Percentiles rank a stretch among this genome's conserved stretches.
These are phyloP conservation scores for Cephus spinipes DNA, from an alignment of 2,888 invertebrate genomes.

Conservation along the genomic window DNA sequence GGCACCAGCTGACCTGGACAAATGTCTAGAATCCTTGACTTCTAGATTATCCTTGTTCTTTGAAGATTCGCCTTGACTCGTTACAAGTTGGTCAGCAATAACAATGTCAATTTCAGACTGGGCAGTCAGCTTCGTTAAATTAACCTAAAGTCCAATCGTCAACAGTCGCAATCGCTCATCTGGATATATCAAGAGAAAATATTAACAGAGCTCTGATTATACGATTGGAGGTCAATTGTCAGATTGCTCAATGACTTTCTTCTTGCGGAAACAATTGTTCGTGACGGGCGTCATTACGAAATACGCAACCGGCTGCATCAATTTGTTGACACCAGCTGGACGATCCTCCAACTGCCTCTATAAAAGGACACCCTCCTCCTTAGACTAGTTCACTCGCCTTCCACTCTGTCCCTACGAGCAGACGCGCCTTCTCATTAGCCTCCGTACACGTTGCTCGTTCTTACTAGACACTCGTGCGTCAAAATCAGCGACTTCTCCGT, in stretches of 20 bases:
- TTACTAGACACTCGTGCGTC: background rate
- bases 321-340: background rate
- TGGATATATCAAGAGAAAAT: background rate
- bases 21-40: background rate
- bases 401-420: background rate
- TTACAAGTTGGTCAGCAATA: background rate
- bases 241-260: background rate
- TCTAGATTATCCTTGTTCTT: background rate
- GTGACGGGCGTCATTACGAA: background rate
- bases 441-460: background rate
- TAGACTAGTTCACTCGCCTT: background rate
- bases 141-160: background rate
- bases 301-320: background rate
- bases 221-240: background rate
- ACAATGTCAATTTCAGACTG: background rate
- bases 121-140: background rate
- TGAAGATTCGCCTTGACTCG: background rate
- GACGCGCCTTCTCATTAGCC: background rate
- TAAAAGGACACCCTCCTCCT: background rate
- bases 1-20: background rate
- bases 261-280: background rate
- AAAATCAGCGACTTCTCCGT: background rate
- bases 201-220: background rate
- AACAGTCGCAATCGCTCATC: background rate
- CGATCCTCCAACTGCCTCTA: background rate